Evolutionary conservation across 2,113 vertebrate species (phyloP), one percentile per base, ranked within the genome.

Genomic region (Sprattus sprattus): DNA sequence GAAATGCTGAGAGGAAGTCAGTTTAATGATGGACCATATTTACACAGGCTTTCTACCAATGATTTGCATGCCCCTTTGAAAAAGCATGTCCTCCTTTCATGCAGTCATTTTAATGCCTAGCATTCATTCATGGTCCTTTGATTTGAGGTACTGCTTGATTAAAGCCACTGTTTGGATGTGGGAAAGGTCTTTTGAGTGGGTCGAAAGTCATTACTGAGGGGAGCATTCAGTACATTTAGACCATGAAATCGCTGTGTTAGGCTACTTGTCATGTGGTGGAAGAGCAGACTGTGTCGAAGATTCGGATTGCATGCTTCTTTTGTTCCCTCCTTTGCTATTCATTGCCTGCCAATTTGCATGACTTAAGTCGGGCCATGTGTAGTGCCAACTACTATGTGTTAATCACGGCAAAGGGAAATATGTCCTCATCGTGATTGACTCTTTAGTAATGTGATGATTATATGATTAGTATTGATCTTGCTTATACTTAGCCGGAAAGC

Each of bases 11-110:
- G 71, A 78, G 71, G 71, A 78, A 78, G 71, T 78, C 8, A 39
- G 3, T 78, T 78, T 16, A 78, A 39, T 25, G 46, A 83, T 86
- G 89, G 90, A 88, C 91, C 91, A 93, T 89, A 93, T 91, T 92
- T 91, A 92, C 88, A 10, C 13, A 39, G 71, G 71, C 71, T 78
- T 39, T 28, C 32, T 78, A 78, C 71, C 71, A 32, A 28, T 78
- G 71, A 78, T 32, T 78, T 32, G 71, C 71, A 78, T 32, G 71
- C 71, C 22, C 54, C 18, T n/a, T n/a, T 28, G 16, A 28, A 78
- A 3, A 78, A 78, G 71, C 71, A 13, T 78, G 71, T 78, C 71
- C 39, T 32, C 71, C 71, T 78, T 78, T 39, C 71, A 78, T 78
- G 28, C 28, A 78, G 71, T 78, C 32, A 25, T 25, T 78, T 32